Conservation (phyloP, 2,113 vertebrate species). For the Otocyon megalotis region DNA sequence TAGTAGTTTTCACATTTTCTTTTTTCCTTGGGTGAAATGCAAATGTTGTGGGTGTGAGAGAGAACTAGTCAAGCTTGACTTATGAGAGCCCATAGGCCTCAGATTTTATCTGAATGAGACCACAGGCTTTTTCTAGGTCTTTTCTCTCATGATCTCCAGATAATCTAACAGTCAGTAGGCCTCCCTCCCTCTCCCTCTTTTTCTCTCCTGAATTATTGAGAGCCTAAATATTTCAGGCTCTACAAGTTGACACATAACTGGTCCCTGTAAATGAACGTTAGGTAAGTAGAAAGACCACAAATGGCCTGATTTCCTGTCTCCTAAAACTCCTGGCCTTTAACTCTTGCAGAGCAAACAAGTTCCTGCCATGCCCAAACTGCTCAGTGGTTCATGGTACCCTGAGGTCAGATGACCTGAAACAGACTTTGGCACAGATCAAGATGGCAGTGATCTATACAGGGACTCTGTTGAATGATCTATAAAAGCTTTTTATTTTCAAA, state of each 20-base stretch:
- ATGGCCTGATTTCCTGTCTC: not conserved
- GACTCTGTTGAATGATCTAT: not conserved
- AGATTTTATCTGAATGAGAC: conserved; percentile 29
- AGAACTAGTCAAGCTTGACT: not conserved
- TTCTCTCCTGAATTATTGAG: not conserved
- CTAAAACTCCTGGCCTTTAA: not conserved
- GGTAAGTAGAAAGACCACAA: not conserved
- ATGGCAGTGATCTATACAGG: not conserved
- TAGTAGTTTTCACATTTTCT: not conserved
- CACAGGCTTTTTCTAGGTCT: not conserved
- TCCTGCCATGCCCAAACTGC: not conserved
- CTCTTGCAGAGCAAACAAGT: not conserved
- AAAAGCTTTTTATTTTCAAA: not conserved
- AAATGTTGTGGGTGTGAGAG: not conserved
- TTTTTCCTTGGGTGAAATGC: conserved; percentile 26
- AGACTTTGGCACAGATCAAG: not conserved
- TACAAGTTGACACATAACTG: not conserved
- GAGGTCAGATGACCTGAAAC: not conserved
- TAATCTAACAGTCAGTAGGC: not conserved
- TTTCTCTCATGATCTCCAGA: not conserved
- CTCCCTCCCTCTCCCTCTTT: not conserved
- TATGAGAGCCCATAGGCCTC: not conserved
- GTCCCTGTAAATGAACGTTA: not conserved
- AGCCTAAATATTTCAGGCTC: not conserved
- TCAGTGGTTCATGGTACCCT: not conserved